Evolutionary conservation across 2,113 vertebrate species (phyloP), one percentile per base, ranked within the genome.

Genomic region (Amazona vittata): DNA sequence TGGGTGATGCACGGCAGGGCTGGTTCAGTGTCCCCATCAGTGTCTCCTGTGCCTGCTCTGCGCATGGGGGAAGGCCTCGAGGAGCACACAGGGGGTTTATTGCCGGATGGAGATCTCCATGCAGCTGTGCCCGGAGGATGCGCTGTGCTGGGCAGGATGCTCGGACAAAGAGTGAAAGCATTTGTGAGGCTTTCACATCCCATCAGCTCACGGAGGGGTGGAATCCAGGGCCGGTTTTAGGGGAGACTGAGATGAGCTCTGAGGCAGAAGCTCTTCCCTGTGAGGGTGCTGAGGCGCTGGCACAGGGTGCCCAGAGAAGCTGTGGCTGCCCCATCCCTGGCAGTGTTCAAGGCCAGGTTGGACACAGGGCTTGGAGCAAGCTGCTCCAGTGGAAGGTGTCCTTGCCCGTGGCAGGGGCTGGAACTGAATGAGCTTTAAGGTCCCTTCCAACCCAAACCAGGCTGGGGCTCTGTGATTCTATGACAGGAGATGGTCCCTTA

Each of bases 81-180:
- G 90, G 75, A 81, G 70, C 4, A 1, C 6, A 4, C 12, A 1
- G 44, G 33, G 52, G 39, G 0, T 43, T 26, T 7, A 17, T 31
- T 50, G 74, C 82, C 16, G 1, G 1, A 19, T 3, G 39, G 22
- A 1, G 64, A 17, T 6, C 6, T 3, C 11, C 22, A 0, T 4
- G 6, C 9, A 5, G 70, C 64, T 24, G 1, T 18, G 62, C 31
- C 26, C 4, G 13, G 26, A 15, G 15, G 46, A 1, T 1, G 49
- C 43, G n/a, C 24, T 13, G 67, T 0, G 44, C 68, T 0, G 53
- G 39, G 67, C 12, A 5, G 49, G 71, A 15, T 1, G 90, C 28
- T 25, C 10, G 3, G 81, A 35, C 7, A 11, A 12, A 14, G 0
- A 6, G n/a, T 11, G 52, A 52, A 35, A 33, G 21, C 18, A 1